A percentile compares a stretch with the other conserved stretches of the same genome.
phyloP scores from a whole-genome alignment of 2,113 vertebrate species.

The Megaceryle torquata region DNA sequence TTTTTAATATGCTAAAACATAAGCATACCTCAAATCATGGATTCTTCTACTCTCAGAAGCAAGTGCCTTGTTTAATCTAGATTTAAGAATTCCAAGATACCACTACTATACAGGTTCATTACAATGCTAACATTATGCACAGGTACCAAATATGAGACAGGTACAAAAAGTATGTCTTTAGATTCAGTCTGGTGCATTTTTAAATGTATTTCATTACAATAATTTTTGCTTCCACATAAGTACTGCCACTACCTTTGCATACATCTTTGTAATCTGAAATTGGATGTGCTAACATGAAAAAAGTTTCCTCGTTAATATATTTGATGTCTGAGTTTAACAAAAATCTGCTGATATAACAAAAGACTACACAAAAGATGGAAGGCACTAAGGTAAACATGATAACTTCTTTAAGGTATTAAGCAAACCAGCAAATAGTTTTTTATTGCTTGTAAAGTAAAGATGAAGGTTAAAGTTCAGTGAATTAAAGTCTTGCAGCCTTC shows the following conservation, averaged over 20 bases:
- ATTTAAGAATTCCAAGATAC: neutral
- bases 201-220: neutral
- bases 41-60: neutral
- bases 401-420: neutral
- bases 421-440: neutral
- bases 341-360: neutral
- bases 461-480: neutral
- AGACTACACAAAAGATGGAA: neutral
- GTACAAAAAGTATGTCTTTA: neutral
- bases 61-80: neutral
- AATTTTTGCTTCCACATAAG: neutral
- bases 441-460: neutral
- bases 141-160: neutral
- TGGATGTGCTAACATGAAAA: neutral
- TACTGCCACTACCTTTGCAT: neutral
- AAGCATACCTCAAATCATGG: neutral
- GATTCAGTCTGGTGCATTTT: neutral
- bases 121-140: neutral
- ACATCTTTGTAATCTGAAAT: neutral
- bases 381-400: neutral
- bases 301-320: neutral
- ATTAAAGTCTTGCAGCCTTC: neutral
- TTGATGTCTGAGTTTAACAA: neutral
- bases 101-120: neutral
- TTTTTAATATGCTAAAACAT: neutral